A percentile compares a stretch with the other conserved stretches of the same genome.
These are phyloP conservation scores for Parauchenoglanis ngamensis DNA, from an alignment of 2,797 vertebrate species.

Conservation along the genomic window DNA sequence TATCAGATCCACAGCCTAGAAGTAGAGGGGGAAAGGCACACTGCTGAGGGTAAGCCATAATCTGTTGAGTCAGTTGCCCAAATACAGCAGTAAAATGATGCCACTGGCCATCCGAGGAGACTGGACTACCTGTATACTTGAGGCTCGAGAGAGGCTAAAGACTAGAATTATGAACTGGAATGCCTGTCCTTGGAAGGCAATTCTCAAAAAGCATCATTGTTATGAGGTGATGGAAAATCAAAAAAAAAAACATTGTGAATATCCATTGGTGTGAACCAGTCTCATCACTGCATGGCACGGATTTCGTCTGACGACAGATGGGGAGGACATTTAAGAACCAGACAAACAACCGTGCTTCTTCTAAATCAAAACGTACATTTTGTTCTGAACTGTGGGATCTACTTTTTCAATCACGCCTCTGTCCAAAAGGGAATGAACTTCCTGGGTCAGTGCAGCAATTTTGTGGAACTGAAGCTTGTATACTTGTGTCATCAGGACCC, in stretches of 20 bases:
- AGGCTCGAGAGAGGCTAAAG: too few relatives aligned
- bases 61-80: too few relatives aligned
- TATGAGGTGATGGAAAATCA: too few relatives aligned
- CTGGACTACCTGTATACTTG: too few relatives aligned
- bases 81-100: too few relatives aligned
- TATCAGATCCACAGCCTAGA: too few relatives aligned
- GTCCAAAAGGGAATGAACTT: not conserved
- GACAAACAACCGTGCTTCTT: not conserved
- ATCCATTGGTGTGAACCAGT: not conserved
- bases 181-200: too few relatives aligned
- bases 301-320: not conserved
- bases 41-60: too few relatives aligned
- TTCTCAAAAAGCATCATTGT: too few relatives aligned
- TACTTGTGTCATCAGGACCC: not conserved
- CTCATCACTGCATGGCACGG: not conserved
- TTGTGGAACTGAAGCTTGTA: not conserved
- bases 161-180: too few relatives aligned
- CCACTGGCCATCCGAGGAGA: too few relatives aligned
- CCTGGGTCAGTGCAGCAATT: not conserved
- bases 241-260: not conserved
- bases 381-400: not conserved
- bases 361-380: not conserved
- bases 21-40: too few relatives aligned
- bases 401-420: not conserved
- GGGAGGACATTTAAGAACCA: not conserved